These are phyloP conservation scores for Thomomys bottae DNA, from an alignment of 2,113 vertebrate genomes.

Conservation along the genomic window DNA sequence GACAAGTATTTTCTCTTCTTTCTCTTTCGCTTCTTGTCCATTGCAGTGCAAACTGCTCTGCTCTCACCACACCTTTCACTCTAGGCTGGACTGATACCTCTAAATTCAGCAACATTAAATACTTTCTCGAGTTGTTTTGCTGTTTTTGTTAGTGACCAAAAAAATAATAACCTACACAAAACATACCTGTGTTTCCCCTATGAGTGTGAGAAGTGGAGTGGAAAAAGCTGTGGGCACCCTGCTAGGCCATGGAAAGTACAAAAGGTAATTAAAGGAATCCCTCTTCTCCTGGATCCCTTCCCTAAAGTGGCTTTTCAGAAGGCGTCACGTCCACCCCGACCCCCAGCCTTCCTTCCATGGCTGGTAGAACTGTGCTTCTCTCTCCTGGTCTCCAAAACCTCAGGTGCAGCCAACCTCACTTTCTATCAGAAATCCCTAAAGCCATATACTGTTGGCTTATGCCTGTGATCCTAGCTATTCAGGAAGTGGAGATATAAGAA, in stretches of 20 bases:
- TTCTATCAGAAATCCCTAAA: background rate
- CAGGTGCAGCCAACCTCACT: background rate
- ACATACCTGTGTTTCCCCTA: background rate
- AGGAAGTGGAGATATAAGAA: too few species aligned
- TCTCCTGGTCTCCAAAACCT: background rate
- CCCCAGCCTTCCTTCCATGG: background rate
- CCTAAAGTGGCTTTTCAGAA: background rate
- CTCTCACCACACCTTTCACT: background rate
- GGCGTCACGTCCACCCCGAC: too few species aligned
- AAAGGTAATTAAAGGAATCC: background rate
- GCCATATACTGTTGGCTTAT: background rate
- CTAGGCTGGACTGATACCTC: background rate
- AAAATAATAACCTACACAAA: background rate
- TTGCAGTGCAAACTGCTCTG: background rate
- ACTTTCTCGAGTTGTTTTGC: too few species aligned
- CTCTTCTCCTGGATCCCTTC: background rate
- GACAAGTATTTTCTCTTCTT: background rate
- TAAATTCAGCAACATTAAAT: too few species aligned
- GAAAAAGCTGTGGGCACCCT: background rate
- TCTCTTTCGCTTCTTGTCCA: background rate
- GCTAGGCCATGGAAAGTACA: background rate
- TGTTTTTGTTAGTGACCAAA: background rate
- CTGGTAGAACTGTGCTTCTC: background rate
- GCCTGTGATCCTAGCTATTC: too few species aligned
- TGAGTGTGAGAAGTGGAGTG: background rate